These are phyloP conservation scores for Coreoperca whiteheadi DNA, from an alignment of 2,113 vertebrate species.

Conservation along the genomic window DNA sequence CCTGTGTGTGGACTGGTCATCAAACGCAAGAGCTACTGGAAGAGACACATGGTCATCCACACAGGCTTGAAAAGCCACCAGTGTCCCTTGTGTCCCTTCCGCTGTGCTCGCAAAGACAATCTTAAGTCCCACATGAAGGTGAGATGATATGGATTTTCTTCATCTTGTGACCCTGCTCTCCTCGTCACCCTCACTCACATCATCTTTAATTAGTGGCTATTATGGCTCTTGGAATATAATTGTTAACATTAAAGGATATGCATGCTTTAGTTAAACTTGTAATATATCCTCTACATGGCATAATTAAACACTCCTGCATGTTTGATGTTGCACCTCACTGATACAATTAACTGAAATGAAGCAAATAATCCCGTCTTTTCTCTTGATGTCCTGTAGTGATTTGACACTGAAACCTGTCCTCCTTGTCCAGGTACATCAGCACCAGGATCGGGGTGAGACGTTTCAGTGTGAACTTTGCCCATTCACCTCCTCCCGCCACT, in stretches of 20 bases:
- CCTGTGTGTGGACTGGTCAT: slow-evolving; percentile 99
- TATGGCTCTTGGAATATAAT: slow-evolving; percentile 39
- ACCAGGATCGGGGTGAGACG: slow-evolving; percentile 98
- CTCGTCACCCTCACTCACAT: slow-evolving; percentile 12
- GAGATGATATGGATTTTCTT: slow-evolving; percentile 67
- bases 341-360: slow-evolving; percentile 9
- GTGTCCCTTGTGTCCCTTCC: slow-evolving; percentile 98
- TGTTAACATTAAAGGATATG: slow-evolving; percentile 32
- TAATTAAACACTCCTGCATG: slow-evolving; percentile 22
- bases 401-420: slow-evolving; percentile 37
- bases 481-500: slow-evolving; percentile 99
- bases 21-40: slow-evolving; percentile 99
- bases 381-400: not conserved
- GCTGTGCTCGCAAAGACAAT: slow-evolving; percentile 99
- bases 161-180: not conserved
- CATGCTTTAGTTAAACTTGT: slow-evolving; percentile 37
- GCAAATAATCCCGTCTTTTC: not conserved
- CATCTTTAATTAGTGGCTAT: slow-evolving; percentile 23
- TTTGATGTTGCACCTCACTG: slow-evolving; percentile 6
- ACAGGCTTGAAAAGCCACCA: slow-evolving; percentile 99
- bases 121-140: slow-evolving; percentile 99
- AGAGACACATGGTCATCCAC: slow-evolving; percentile 99
- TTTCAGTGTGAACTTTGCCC: slow-evolving; percentile 99
- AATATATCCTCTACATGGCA: not conserved
- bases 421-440: slow-evolving; percentile 94